Conservation (phyloP, 2,797 vertebrate genomes). For the Channa striata region DNA sequence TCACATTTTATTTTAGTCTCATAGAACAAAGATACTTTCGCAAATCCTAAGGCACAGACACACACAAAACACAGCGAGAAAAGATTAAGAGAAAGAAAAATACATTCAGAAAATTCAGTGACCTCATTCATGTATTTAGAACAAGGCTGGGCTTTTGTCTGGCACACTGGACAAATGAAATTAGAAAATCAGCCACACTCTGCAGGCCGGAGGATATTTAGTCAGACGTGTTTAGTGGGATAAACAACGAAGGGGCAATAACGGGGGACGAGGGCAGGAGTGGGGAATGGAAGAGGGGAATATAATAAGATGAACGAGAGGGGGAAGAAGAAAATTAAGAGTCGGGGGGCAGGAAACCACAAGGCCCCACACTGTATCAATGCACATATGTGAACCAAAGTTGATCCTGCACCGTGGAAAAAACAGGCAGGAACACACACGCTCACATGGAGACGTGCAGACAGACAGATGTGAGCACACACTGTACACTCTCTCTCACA, state of each 20-base stretch:
- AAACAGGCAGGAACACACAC: conserved; percentile 54
- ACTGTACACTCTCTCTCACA: conserved; percentile 47
- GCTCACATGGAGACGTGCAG: conserved; percentile 50
- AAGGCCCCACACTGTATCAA: conserved; percentile 81
- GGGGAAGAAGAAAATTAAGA: conserved; percentile 72
- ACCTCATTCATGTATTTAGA: conserved; percentile 50
- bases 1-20: neutral
- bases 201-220: conserved; percentile 64
- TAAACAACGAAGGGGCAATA: conserved; percentile 64
- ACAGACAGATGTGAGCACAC: conserved; percentile 51
- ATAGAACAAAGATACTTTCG: conserved; percentile 1
- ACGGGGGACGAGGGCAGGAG: conserved; percentile 39
- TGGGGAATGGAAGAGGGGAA: conserved; percentile 48
- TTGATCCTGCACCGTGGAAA: conserved; percentile 57
- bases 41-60: neutral
- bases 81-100: conserved; percentile 9
- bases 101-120: conserved; percentile 29
- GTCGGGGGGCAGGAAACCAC: conserved; percentile 74
- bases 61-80: neutral
- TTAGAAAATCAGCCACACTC: conserved; percentile 59
- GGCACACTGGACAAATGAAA: conserved; percentile 50
- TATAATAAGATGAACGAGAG: conserved; percentile 57
- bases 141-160: conserved; percentile 49
- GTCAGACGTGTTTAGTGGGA: conserved; percentile 66
- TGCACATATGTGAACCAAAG: conserved; percentile 74